Evolutionary conservation across 1,140 invertebrate genomes (phyloP).

Genomic region (Chlorops oryzae): DNA sequence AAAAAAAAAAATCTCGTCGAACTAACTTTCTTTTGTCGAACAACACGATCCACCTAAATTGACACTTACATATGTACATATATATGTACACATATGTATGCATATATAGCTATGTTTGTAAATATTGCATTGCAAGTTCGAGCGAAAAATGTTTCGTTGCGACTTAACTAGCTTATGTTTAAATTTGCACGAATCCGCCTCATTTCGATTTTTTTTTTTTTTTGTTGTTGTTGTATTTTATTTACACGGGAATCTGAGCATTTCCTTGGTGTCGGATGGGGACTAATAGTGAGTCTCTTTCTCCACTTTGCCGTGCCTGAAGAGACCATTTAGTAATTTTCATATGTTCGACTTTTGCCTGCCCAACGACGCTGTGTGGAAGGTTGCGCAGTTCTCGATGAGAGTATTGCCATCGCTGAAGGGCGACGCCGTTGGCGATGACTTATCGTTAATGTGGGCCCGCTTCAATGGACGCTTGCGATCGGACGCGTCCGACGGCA

Average conservation of each 20-base stretch:
- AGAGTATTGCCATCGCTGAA: slow-evolving; percentile 17
- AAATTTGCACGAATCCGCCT: too few relatives aligned
- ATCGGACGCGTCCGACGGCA: slow-evolving; percentile 20
- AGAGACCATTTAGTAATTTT: slow-evolving; percentile 22
- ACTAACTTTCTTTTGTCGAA: too few relatives aligned
- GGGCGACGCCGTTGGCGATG: slow-evolving; percentile 16
- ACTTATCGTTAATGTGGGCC: slow-evolving; percentile 33
- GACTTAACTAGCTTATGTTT: too few relatives aligned
- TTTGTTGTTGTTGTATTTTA: neutral
- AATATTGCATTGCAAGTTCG: too few relatives aligned
- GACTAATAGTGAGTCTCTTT: slow-evolving; percentile 12
- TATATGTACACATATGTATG: neutral
- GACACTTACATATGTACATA: too few relatives aligned
- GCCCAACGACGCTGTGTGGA: slow-evolving; percentile 42
- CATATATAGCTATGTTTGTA: neutral
- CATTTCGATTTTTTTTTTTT: too few relatives aligned
- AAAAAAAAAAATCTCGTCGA: neutral
- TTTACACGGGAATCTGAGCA: too few relatives aligned
- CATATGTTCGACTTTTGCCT: slow-evolving; percentile 35
- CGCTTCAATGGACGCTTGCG: slow-evolving; percentile 44
- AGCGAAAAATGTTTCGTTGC: too few relatives aligned
- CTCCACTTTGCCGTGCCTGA: slow-evolving; percentile 15
- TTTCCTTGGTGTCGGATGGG: too few relatives aligned
- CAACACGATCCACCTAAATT: too few relatives aligned
- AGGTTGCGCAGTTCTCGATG: slow-evolving; percentile 33